A percentile compares a stretch with the other conserved stretches of the same genome.
Conservation (phyloP, 2,113 vertebrate genomes). For the Noturus placidus region DNA sequence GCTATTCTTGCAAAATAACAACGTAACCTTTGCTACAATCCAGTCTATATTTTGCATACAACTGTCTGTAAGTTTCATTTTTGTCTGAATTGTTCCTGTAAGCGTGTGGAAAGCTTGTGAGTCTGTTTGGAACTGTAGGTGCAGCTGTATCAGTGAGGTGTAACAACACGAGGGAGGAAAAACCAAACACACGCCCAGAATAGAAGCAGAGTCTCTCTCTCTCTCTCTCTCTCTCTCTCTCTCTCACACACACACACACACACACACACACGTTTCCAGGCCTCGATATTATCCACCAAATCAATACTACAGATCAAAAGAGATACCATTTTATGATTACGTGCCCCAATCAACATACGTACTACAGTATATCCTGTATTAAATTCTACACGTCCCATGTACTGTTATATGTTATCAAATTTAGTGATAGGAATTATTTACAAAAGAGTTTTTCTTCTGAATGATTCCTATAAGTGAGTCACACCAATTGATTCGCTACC, state of each 20-base stretch:
- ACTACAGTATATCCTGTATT: too few species aligned
- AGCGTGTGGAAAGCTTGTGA: not conserved
- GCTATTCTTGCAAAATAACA: not conserved
- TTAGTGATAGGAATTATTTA: not conserved
- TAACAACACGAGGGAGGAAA: constrained; percentile 40
- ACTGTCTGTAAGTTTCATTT: not conserved
- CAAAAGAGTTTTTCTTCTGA: not conserved
- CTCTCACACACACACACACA: not conserved
- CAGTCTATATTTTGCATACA: not conserved
- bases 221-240: not conserved
- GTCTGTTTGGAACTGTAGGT: constrained; percentile 4
- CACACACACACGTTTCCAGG: not conserved
- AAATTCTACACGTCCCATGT: not conserved
- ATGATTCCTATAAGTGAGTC: not conserved
- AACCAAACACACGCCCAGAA: constrained; percentile 41
- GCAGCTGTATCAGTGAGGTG: constrained; percentile 7
- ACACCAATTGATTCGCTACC: not conserved
- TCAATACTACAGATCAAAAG: not conserved
- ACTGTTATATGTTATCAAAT: not conserved
- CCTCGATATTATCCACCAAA: not conserved
- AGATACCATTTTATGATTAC: not conserved
- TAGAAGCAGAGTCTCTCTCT: constrained; percentile 39
- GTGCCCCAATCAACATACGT: too few species aligned
- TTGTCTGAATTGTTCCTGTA: not conserved
- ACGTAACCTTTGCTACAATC: not conserved